Evolutionary conservation across 2,113 vertebrate species (phyloP).

Genomic region (Pelecanoides urinatrix): DNA sequence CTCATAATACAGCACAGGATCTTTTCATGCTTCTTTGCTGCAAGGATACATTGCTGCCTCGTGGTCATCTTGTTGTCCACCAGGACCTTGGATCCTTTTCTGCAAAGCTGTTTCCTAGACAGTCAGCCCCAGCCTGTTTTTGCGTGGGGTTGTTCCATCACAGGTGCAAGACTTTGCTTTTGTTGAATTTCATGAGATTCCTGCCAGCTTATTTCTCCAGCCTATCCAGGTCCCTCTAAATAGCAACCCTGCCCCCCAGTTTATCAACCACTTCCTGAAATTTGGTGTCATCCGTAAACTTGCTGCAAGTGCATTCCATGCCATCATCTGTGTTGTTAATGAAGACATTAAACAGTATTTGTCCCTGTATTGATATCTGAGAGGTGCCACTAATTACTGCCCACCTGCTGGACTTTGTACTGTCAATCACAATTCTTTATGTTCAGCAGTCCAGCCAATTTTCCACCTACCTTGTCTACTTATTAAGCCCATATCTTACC

Average conservation of each 20-base stretch:
- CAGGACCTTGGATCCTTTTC: neutral
- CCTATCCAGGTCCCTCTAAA: neutral
- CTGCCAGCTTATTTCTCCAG: neutral
- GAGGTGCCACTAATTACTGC: neutral
- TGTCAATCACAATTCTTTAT: neutral
- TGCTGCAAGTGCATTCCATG: neutral
- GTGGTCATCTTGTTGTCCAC: neutral
- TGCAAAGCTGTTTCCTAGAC: neutral
- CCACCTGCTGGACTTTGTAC: neutral
- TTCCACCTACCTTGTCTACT: neutral
- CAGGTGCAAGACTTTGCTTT: neutral
- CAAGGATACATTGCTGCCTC: neutral
- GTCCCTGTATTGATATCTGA: neutral
- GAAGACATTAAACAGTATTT: neutral
- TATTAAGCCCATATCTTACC: neutral
- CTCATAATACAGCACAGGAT: neutral
- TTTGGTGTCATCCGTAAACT: neutral
- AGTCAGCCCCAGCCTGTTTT: neutral
- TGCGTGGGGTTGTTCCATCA: neutral
- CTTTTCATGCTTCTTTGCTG: neutral
- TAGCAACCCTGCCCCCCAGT: neutral
- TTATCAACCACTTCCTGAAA: neutral
- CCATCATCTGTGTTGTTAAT: neutral
- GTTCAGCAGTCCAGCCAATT: neutral
- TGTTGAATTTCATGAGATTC: neutral